phyloP scores from a whole-genome alignment of 2,113 vertebrate species.

The Chauna torquata region DNA sequence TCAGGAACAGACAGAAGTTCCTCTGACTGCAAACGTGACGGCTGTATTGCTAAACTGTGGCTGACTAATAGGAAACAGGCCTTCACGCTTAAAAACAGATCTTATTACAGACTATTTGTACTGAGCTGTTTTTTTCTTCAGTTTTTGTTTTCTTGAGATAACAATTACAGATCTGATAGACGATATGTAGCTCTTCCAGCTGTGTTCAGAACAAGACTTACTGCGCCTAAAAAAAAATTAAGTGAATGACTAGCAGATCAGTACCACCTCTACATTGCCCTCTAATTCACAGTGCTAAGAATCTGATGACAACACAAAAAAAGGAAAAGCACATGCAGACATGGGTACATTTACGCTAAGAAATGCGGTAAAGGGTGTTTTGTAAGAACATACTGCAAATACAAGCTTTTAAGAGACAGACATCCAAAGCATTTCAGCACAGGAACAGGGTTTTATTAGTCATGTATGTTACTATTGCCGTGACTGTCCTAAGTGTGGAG shows the following conservation, averaged over 20 bases:
- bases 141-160: background rate
- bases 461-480: background rate
- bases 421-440: constrained; percentile 2
- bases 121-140: background rate
- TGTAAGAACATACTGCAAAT: background rate
- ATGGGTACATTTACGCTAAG: background rate
- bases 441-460: background rate
- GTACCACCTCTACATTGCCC: background rate
- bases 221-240: background rate
- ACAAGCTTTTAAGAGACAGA: background rate
- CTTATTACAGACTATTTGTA: background rate
- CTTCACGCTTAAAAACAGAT: background rate
- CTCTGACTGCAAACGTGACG: background rate
- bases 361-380: background rate
- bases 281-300: background rate
- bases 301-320: background rate
- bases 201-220: background rate
- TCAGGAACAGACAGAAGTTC: background rate
- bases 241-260: background rate
- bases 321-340: background rate
- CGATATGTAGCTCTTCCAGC: background rate
- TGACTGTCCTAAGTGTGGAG: background rate
- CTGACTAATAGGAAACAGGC: background rate
- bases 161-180: background rate
- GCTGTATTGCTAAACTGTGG: background rate